phyloP scores from a whole-genome alignment of 2,113 vertebrate genomes.

The Cacatua alba region DNA sequence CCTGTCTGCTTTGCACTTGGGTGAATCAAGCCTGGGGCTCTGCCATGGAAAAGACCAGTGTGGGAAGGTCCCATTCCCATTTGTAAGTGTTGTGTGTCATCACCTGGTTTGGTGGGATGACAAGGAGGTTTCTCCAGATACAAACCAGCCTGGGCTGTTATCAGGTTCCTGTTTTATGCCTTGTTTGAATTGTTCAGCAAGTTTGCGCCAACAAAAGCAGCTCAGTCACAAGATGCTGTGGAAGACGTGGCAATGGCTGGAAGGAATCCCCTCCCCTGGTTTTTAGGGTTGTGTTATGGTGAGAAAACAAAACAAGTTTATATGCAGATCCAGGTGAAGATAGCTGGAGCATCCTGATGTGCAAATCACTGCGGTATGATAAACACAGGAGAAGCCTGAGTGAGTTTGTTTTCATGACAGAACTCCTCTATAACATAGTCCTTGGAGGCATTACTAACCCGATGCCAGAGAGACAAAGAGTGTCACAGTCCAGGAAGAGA shows the following conservation, averaged over 20 bases:
- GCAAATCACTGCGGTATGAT: neutral
- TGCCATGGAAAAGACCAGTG: neutral
- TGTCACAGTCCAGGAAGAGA: neutral
- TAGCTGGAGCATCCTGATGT: neutral
- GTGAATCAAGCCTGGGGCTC: neutral
- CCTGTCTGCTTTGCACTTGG: neutral
- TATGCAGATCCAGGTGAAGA: fast-evolving
- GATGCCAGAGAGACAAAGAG: neutral
- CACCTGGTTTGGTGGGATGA: neutral
- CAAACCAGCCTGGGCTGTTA: neutral
- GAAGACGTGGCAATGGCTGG: neutral
- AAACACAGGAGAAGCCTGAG: neutral
- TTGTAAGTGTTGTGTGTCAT: neutral
- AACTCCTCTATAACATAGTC: neutral
- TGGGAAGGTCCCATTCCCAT: fast-evolving
- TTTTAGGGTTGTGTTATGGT: neutral
- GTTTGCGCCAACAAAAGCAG: neutral
- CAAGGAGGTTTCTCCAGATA: neutral
- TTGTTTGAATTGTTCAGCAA: neutral
- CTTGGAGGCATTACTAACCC: neutral
- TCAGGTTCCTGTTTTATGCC: neutral
- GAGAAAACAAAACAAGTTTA: neutral
- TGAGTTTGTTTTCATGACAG: neutral
- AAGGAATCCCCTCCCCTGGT: neutral
- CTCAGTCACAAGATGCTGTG: neutral